phyloP scores from a whole-genome alignment of 1,140 invertebrate genomes.

The Tetranychus urticae region DNA sequence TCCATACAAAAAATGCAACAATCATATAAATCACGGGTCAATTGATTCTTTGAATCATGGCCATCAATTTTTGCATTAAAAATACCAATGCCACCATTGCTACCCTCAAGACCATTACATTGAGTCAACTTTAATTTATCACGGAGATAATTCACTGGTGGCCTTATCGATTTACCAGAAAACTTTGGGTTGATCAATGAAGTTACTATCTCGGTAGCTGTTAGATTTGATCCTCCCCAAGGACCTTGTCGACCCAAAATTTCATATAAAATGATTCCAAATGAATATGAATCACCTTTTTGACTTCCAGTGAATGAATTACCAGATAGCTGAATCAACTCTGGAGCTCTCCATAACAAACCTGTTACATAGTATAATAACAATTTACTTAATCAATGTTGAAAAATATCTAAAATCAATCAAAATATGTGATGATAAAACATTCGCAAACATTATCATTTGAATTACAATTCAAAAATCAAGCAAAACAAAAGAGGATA shows the following conservation, averaged over 20 bases:
- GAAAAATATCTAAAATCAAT: background rate
- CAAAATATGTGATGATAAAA: background rate
- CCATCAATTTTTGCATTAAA: slow-evolving; percentile 20
- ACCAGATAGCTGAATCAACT: slow-evolving; percentile 39
- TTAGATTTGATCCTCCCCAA: slow-evolving; percentile 32
- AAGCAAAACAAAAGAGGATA: too few relatives aligned
- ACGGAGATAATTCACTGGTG: slow-evolving; percentile 66
- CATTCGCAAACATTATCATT: background rate
- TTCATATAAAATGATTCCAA: slow-evolving; percentile 43
- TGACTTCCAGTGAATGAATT: slow-evolving; percentile 26
- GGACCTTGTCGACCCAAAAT: slow-evolving; percentile 38
- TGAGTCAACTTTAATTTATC: slow-evolving; percentile 32
- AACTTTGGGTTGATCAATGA: slow-evolving; percentile 5
- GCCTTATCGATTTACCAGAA: slow-evolving; percentile 42
- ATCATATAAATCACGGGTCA: slow-evolving; percentile 34
- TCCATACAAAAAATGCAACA: slow-evolving; percentile 40
- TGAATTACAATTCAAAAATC: too few relatives aligned
- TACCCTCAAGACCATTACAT: slow-evolving; percentile 18
- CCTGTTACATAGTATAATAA: slow-evolving; percentile 14
- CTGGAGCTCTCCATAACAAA: slow-evolving; percentile 86
- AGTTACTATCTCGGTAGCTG: slow-evolving; percentile 13
- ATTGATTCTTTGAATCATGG: slow-evolving; percentile 31
- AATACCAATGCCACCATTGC: slow-evolving; percentile 19
- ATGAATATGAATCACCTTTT: slow-evolving; percentile 28
- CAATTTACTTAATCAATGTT: background rate